Conservation (phyloP, 1,140 invertebrate species). For the Tetragnatha versicolor region DNA sequence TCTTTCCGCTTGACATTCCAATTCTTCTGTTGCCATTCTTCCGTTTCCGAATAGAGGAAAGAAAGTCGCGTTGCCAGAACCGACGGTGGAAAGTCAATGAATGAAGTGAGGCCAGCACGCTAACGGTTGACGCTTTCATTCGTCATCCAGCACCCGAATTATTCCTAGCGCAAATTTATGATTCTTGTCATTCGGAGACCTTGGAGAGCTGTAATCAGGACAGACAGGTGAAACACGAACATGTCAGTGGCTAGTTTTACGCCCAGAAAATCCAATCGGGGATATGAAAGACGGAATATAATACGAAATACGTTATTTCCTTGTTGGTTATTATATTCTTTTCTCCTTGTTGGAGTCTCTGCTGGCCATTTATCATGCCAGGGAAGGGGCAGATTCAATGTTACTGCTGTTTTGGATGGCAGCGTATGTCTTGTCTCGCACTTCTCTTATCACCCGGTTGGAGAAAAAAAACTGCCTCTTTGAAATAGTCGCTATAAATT, state of each 20-base stretch:
- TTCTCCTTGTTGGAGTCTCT: background rate
- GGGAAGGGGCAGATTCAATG: conserved; percentile 44
- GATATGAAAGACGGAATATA: conserved; percentile 54
- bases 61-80: conserved; percentile 47
- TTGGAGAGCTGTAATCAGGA: conserved; percentile 43
- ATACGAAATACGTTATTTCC: conserved; percentile 53
- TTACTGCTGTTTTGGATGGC: conserved; percentile 34
- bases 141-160: conserved; percentile 37
- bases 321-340: conserved; percentile 46
- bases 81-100: conserved; percentile 46
- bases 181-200: conserved; percentile 38
- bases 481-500: too few relatives aligned
- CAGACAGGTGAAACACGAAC: conserved; percentile 53
- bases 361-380: conserved; percentile 37
- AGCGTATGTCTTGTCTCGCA: conserved; percentile 32
- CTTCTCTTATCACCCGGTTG: background rate
- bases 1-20: conserved; percentile 51
- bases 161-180: conserved; percentile 48
- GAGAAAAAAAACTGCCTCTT: conserved; percentile 18
- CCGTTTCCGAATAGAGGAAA: conserved; percentile 22
- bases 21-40: conserved; percentile 42
- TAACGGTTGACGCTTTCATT: conserved; percentile 41
- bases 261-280: conserved; percentile 54
- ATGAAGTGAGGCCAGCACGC: conserved; percentile 45
- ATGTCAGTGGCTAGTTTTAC: conserved; percentile 52